phyloP scores from a whole-genome alignment of 2,113 vertebrate genomes.

The Poicephalus gulielmi region DNA sequence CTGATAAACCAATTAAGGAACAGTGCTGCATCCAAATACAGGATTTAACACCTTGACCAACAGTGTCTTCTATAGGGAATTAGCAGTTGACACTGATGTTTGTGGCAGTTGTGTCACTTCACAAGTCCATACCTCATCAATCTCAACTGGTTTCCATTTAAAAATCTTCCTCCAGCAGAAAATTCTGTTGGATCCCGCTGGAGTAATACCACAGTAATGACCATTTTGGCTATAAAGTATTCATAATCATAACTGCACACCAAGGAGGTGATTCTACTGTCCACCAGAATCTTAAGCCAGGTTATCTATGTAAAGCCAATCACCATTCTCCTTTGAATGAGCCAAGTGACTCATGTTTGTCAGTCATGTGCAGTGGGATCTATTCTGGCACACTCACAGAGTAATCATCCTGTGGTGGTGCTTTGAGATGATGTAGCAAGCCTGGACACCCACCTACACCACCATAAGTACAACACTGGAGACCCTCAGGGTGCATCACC shows the following conservation, averaged over 20 bases:
- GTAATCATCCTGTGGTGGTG: neutral
- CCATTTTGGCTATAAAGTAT: neutral
- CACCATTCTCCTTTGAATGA: neutral
- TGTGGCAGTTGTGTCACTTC: neutral
- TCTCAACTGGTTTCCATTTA: neutral
- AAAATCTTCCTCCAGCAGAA: neutral
- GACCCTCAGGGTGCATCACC: neutral
- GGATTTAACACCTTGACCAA: neutral
- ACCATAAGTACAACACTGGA: neutral
- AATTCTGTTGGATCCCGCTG: neutral
- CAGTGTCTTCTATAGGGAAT: neutral
- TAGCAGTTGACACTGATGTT: neutral
- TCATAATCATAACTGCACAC: fast-evolving
- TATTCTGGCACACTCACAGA: neutral
- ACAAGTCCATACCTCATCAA: neutral
- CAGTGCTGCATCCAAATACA: neutral
- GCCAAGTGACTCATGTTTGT: neutral
- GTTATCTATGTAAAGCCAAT: neutral
- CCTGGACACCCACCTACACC: neutral
- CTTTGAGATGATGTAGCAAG: neutral
- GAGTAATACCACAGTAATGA: neutral
- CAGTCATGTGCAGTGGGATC: neutral
- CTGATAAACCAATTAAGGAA: neutral
- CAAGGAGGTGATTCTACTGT: neutral
- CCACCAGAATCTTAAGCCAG: neutral